A percentile compares a stretch with the other conserved stretches of the same genome.
phyloP scores from a whole-genome alignment of 2,113 vertebrate species.

The Mesembrinibis cayennensis region DNA sequence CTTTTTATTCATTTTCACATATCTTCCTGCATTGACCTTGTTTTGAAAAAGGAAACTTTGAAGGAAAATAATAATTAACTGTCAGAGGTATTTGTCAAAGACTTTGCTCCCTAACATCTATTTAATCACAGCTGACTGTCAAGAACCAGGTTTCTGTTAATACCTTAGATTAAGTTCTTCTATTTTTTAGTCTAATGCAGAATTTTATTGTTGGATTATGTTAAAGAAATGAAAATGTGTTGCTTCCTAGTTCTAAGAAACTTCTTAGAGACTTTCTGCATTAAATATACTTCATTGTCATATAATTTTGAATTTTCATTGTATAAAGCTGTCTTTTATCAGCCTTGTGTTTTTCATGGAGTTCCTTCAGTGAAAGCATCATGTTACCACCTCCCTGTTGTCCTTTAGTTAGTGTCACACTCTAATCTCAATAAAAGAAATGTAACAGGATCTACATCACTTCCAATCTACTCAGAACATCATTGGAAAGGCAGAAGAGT shows the following conservation, averaged over 20 bases:
- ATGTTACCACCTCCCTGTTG: neutral
- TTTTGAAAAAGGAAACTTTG: neutral
- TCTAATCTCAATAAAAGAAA: neutral
- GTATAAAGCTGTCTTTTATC: neutral
- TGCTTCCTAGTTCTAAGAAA: neutral
- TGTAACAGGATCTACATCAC: neutral
- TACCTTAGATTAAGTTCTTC: neutral
- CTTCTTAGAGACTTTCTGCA: neutral
- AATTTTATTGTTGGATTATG: neutral
- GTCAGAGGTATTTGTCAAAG: neutral
- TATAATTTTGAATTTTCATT: neutral
- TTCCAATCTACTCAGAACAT: neutral
- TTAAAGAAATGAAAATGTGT: neutral
- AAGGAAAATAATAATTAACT: conserved; percentile 2
- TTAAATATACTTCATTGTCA: neutral
- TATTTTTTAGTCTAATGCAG: neutral
- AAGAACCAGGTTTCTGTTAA: neutral
- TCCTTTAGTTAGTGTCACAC: neutral
- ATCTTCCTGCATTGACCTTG: neutral
- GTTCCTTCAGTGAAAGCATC: neutral
- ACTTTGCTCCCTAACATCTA: neutral
- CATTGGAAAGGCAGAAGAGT: neutral
- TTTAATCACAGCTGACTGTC: neutral
- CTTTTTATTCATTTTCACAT: neutral
- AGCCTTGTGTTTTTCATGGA: neutral